Percentiles rank a stretch among this genome's conserved stretches.
Conservation (phyloP, 2,888 invertebrate species). For the Leucoptera coffeella region DNA sequence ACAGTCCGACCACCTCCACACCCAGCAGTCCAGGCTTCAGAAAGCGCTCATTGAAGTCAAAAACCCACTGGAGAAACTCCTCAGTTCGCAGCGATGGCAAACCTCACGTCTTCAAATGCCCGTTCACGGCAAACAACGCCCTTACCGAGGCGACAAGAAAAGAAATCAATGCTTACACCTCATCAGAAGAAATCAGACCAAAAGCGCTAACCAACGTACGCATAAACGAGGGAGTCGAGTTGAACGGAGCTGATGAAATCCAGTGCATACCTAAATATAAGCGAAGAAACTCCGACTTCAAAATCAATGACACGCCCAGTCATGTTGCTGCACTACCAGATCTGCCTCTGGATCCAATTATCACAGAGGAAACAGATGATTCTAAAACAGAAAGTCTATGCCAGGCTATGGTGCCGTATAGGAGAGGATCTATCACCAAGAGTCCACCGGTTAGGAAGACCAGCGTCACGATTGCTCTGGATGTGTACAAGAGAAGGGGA, state of each 20-base stretch:
- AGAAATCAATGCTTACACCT: slow-evolving; percentile 34
- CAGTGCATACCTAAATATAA: background rate
- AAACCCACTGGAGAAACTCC: slow-evolving; percentile 33
- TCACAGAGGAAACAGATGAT: background rate
- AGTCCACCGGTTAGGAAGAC: slow-evolving; percentile 15
- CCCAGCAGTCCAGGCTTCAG: slow-evolving; percentile 25
- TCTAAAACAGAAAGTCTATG: too few species aligned
- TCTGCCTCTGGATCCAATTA: background rate
- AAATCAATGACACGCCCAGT: background rate
- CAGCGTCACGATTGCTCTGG: slow-evolving; percentile 26
- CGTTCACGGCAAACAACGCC: slow-evolving; percentile 35
- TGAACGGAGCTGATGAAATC: background rate
- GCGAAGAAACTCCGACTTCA: background rate
- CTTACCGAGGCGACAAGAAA: slow-evolving; percentile 32
- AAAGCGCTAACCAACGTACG: slow-evolving; percentile 16
- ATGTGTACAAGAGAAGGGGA: slow-evolving; percentile 27
- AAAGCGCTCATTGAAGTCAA: slow-evolving; percentile 28
- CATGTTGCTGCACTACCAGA: slow-evolving; percentile 4
- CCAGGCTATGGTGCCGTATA: too few species aligned
- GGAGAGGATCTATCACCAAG: slow-evolving; percentile 13
- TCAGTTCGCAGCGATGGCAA: slow-evolving; percentile 34
- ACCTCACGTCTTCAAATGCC: slow-evolving; percentile 22
- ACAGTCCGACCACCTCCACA: slow-evolving; percentile 20
- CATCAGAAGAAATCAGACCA: slow-evolving; percentile 28
- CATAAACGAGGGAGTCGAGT: slow-evolving; percentile 18